These are phyloP conservation scores for Linhomoeus sp. DNA, from an alignment of 2,888 invertebrate genomes.

Conservation along the genomic window DNA sequence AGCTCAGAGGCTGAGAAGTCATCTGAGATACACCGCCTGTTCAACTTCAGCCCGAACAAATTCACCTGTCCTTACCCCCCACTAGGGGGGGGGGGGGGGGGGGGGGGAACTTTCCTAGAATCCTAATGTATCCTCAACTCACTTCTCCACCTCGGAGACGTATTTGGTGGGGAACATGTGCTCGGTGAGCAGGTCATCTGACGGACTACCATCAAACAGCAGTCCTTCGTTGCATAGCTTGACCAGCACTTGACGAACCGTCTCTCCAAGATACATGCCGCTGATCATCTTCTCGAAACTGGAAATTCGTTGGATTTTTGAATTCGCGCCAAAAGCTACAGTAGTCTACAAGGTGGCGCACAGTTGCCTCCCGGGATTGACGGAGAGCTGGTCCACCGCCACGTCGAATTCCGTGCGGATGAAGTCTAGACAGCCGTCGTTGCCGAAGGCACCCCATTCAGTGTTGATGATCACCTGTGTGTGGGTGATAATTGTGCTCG, in stretches of 20 bases:
- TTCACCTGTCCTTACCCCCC: too few relatives aligned
- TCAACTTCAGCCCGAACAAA: too few relatives aligned
- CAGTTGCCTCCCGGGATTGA: conserved; percentile 53
- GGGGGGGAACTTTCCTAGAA: too few relatives aligned
- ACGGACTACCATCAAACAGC: conserved; percentile 61
- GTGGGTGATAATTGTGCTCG: too few relatives aligned
- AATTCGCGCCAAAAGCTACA: too few relatives aligned
- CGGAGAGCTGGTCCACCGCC: conserved; percentile 58
- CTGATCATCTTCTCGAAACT: conserved; percentile 94
- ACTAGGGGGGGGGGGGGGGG: too few relatives aligned
- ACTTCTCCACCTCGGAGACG: conserved; percentile 86
- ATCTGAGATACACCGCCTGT: too few relatives aligned
- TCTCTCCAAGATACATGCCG: conserved; percentile 95
- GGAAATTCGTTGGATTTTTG: too few relatives aligned
- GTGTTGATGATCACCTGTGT: conserved; percentile 72
- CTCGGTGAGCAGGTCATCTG: conserved; percentile 52
- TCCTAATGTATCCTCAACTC: too few relatives aligned
- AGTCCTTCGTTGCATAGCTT: conserved; percentile 7
- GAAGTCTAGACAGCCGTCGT: conserved; percentile 65
- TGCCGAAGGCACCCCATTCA: conserved; percentile 94
- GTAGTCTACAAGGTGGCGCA: too few relatives aligned
- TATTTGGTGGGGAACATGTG: conserved; percentile 86
- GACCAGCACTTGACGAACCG: conserved; percentile 60
- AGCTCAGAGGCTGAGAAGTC: too few relatives aligned
- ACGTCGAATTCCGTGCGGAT: conserved; percentile 52